phyloP scores from a whole-genome alignment of 2,888 invertebrate genomes.

The Tyria jacobaeae region DNA sequence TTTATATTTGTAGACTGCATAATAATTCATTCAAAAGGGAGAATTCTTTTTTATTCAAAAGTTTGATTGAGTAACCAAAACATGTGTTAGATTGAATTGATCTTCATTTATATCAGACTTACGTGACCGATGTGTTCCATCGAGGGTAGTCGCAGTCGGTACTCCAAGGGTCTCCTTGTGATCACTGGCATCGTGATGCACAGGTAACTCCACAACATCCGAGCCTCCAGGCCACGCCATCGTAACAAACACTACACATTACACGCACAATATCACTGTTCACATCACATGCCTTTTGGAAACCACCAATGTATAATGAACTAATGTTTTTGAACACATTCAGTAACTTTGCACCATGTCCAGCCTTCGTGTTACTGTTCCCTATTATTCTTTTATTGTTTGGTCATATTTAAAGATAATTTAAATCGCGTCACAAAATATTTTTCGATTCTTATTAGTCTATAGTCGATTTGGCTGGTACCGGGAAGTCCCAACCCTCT shows the following conservation, averaged over 20 bases:
- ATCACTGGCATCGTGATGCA: slow-evolving; percentile 52
- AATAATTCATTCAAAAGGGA: too few relatives aligned
- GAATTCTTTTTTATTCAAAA: too few relatives aligned
- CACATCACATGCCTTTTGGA: slow-evolving; percentile 23
- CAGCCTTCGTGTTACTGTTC: slow-evolving; percentile 43
- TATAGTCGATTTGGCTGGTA: too few relatives aligned
- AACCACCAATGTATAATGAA: slow-evolving; percentile 22
- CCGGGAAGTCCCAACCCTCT: too few relatives aligned
- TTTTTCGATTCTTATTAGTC: too few relatives aligned
- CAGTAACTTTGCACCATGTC: slow-evolving; percentile 41
- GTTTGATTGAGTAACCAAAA: too few relatives aligned
- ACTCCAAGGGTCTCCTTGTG: slow-evolving; percentile 49
- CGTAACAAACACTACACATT: slow-evolving; percentile 48
- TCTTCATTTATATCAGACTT: slow-evolving; percentile 46
- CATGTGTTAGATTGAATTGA: too few relatives aligned
- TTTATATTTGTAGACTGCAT: too few relatives aligned
- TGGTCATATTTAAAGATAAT: background rate
- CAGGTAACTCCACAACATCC: slow-evolving; percentile 73
- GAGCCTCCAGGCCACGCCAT: slow-evolving; percentile 83
- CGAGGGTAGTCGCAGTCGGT: slow-evolving; percentile 55
- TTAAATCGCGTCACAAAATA: background rate
- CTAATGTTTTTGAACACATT: slow-evolving; percentile 42
- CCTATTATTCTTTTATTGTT: background rate
- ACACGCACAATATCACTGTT: slow-evolving; percentile 45
- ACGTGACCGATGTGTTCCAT: slow-evolving; percentile 58